A percentile compares a stretch with the other conserved stretches of the same genome.
phyloP scores from a whole-genome alignment of 2,113 vertebrate species.

The Sapayoa aenigma region DNA sequence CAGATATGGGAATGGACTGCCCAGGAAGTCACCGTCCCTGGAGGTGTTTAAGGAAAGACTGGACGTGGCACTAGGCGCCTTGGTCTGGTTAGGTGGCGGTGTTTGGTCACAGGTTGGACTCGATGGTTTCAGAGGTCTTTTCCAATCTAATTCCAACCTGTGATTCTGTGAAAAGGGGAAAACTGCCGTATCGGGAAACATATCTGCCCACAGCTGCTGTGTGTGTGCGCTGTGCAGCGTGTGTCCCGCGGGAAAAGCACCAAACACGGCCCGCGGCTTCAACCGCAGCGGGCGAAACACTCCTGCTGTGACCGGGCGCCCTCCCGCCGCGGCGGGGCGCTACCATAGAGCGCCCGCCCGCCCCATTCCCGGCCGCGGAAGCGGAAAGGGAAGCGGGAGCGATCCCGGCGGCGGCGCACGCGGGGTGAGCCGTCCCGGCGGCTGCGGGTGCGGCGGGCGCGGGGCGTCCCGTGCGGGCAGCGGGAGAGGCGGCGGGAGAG shows the following conservation, averaged over 20 bases:
- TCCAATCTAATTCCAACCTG: too few relatives aligned
- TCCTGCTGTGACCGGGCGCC: too few relatives aligned
- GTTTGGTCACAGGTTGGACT: accelerated
- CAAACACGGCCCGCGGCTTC: too few relatives aligned
- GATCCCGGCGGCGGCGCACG: neutral
- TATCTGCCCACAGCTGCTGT: accelerated
- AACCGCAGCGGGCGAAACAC: too few relatives aligned
- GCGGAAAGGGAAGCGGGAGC: neutral
- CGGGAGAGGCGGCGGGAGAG: neutral
- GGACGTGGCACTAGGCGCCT: neutral
- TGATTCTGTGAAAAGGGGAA: neutral
- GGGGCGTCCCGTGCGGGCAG: neutral
- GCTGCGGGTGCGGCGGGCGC: too few relatives aligned
- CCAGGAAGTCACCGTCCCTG: neutral
- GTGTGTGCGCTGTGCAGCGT: accelerated
- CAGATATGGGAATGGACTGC: neutral
- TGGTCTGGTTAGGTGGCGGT: accelerated
- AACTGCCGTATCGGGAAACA: accelerated
- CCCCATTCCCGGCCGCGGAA: too few relatives aligned
- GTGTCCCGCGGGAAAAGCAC: accelerated
- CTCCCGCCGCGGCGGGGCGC: neutral
- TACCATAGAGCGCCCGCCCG: neutral
- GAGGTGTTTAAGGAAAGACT: neutral
- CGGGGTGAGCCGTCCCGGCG: neutral
- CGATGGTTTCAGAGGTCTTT: neutral